Base-by-base conservation (phyloP, 37 sponge, comb jelly and placozoan species). In the Beroe forskalii region DNA sequence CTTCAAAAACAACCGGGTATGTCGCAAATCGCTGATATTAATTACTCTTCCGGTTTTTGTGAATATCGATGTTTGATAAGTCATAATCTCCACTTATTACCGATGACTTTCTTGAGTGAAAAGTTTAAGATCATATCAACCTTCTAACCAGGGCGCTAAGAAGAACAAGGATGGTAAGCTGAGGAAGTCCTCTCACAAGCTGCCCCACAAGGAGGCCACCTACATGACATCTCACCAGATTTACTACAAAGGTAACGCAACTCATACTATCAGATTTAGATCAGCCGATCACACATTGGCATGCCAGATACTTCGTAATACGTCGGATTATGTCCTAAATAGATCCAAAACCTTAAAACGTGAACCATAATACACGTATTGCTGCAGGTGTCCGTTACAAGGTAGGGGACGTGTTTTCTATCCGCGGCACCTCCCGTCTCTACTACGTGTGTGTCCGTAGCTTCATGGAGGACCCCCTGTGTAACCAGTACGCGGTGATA, bases 401-500 rank as follows among this genome's bases (percentile, higher is more conserved):
- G 9, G 75, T 72, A 72, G 75, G 75, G 4, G 75, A 72, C 40
- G 75, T 72, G 75, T 72, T 72, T 39, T 72, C 75, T 4, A 72
- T 72, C 4, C 38, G 40, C 23, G 75, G 75, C 8, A 3, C 23
- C 22, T 36, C 31, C 75, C 3, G 75, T 4, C 75, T 72, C 35
- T 72, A 72, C 75, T 72, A 72, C 75, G 75, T 72, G 39, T 72
- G 75, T 72, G 39, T 72, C 39, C 75, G 75, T 28, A 37, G 40
- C 39, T 72, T 72, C 75, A 32, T 72, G 40, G 37, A 32, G 75
- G 75, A 72, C 75, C 75, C 75, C 8, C 75, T 72, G 8, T 72
- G 75, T 32, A 72, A 72, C 75, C 75, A 72, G 39, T 72, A 72
- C 40, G 75, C 75, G 14, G 75, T 72, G 30, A 72, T 72, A 3